Evolutionary conservation across 2,113 vertebrate species (phyloP), one percentile per base, ranked within the genome.

Genomic region (Globicephala melas): DNA sequence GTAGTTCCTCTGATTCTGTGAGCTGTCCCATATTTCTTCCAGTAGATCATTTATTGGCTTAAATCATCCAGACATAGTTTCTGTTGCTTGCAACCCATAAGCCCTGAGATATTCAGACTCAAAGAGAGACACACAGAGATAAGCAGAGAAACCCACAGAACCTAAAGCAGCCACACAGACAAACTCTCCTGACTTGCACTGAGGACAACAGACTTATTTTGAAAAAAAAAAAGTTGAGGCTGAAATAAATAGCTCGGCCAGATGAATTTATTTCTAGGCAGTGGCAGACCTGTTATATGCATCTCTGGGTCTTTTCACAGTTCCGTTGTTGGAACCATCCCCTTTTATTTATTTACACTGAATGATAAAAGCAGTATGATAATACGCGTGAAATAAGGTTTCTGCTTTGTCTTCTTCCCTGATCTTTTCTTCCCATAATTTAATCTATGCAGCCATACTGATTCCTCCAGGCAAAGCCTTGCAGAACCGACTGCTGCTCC

Each of bases 291-390:
- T 89, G 62, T 91, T 77, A 92, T 25, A 95, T 50, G 79, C 38
- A 36, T 97, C 97, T 92, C 50, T 73, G 60, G 31, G 28, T 95
- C 50, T 92, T 67, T 97, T 98, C 76, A 28, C 63, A 82, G 89
- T 28, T 96, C 47, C 15, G 20, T 85, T 97, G 96, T 94, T 98
- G 87, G 83, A 97, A 74, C 41, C 36, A 88, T 58, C 89, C 95
- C 71, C 84, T 92, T 97, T 89, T 88, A 84, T 95, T 98, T 95
- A 89, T 96, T 95, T 97, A 91, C 55, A 82, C 36, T 87, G 62
- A 84, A 80, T 83, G n/a, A 84, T 55, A 76, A 74, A 89, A 96
- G 87, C n/a, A 96, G 41, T 81, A 87, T 94, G 41, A 93, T 92
- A 87, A 93, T 82, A 55, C 60, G 86, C n/a, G 80, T 67, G 91